These are phyloP conservation scores for Allacma fusca DNA, from an alignment of 2,888 invertebrate genomes.

Conservation along the genomic window DNA sequence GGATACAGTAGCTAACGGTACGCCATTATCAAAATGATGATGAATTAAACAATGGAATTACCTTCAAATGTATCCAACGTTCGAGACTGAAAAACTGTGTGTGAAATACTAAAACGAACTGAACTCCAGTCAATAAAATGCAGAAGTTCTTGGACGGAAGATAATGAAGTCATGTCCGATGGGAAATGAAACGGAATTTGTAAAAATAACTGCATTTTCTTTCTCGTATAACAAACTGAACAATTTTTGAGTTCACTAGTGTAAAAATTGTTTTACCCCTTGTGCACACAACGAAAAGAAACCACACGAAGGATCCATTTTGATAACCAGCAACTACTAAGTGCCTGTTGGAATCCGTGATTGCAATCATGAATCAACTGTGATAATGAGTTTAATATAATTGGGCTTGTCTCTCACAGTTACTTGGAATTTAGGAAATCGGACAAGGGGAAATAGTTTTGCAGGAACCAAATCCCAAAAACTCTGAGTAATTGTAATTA, in stretches of 20 bases:
- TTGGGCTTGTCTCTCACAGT: no score
- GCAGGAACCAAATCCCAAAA: no score
- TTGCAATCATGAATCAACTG: slow-evolving; percentile 3
- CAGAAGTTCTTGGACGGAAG: slow-evolving; percentile 24
- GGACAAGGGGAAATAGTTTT: no score
- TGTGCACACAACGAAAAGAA: not conserved
- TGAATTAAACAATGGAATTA: slow-evolving; percentile 6
- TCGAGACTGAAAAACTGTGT: slow-evolving; percentile 20
- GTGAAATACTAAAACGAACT: slow-evolving; percentile 28
- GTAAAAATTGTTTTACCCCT: not conserved
- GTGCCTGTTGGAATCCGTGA: not conserved
- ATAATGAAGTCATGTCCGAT: slow-evolving; percentile 25
- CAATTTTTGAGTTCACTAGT: slow-evolving; percentile 1
- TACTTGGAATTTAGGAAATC: no score
- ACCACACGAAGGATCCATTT: not conserved
- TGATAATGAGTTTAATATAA: not conserved
- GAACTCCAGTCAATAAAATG: slow-evolving; percentile 40
- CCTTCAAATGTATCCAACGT: slow-evolving; percentile 14
- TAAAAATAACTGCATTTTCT: slow-evolving; percentile 42
- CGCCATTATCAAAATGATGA: not conserved
- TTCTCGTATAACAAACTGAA: slow-evolving; percentile 6
- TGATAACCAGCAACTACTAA: not conserved
- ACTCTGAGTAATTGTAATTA: not conserved
- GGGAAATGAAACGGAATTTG: slow-evolving; percentile 37
- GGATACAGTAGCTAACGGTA: slow-evolving; percentile 3